A percentile compares a stretch with the other conserved stretches of the same genome.
Evolutionary conservation across 1,140 invertebrate species (phyloP).

Genomic region (Saccostrea glomerata): DNA sequence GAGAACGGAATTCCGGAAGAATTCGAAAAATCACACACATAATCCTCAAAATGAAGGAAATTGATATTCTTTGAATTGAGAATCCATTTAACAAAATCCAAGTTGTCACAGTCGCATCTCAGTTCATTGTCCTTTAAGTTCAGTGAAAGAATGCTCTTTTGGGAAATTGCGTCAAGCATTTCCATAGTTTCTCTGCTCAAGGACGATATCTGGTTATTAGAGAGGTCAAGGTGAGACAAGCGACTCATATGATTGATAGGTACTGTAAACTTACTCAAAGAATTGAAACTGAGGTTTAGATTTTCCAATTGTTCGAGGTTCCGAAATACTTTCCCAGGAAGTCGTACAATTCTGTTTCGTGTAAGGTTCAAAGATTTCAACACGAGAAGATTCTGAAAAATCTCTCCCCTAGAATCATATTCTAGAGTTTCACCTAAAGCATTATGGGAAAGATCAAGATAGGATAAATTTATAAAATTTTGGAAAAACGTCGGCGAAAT

Average conservation of each 20-base stretch:
- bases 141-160: background rate
- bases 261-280: background rate
- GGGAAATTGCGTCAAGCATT: constrained; percentile 70
- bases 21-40: background rate
- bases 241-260: background rate
- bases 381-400: background rate
- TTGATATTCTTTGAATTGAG: background rate
- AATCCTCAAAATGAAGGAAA: background rate
- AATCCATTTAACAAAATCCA: constrained; percentile 4
- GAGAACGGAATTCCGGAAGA: background rate
- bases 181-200: background rate
- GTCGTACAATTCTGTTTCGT: background rate
- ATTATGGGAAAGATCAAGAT: background rate
- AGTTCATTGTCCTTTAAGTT: background rate
- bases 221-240: background rate
- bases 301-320: background rate
- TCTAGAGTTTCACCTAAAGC: background rate
- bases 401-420: background rate
- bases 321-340: background rate
- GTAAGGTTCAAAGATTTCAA: background rate
- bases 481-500: background rate
- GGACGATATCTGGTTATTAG: background rate
- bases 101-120: background rate
- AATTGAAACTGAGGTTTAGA: background rate
- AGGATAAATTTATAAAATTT: background rate